Conservation (phyloP, 2,113 vertebrate species). For the Sclerurus mexicanus region DNA sequence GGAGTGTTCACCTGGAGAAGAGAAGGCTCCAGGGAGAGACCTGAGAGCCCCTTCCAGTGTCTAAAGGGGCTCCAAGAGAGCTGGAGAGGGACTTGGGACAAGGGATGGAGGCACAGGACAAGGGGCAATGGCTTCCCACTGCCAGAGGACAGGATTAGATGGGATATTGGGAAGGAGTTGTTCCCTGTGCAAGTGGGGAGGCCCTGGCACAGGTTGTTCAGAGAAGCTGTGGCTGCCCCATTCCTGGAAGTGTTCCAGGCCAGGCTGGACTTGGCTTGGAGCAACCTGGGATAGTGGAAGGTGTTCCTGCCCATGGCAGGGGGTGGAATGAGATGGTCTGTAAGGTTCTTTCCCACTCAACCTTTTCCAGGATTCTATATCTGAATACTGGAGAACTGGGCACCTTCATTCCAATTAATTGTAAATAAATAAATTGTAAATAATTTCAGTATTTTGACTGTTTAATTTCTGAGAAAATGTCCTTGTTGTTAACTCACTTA, state of each 20-base stretch:
- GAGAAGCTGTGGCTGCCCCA: not conserved
- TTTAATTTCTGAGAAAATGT: not conserved
- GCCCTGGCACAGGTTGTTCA: not conserved
- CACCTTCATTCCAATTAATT: not conserved
- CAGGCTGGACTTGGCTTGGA: accelerated
- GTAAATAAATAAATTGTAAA: not conserved
- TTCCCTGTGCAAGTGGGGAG: accelerated
- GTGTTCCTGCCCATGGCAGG: not conserved
- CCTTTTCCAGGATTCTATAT: not conserved
- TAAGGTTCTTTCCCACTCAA: not conserved
- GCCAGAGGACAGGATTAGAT: not conserved
- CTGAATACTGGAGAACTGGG: not conserved
- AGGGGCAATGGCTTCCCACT: accelerated
- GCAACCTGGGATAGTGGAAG: accelerated
- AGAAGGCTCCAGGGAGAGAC: accelerated
- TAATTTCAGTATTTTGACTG: not conserved
- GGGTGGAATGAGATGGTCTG: not conserved
- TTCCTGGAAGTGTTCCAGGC: not conserved
- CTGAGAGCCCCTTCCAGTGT: accelerated
- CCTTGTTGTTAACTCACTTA: not conserved
- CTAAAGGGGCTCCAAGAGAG: not conserved
- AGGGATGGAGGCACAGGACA: not conserved
- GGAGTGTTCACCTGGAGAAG: not conserved
- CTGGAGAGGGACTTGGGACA: not conserved
- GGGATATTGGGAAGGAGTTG: not conserved